phyloP scores from a whole-genome alignment of 2,113 vertebrate genomes.

The Oceanodroma tethys region DNA sequence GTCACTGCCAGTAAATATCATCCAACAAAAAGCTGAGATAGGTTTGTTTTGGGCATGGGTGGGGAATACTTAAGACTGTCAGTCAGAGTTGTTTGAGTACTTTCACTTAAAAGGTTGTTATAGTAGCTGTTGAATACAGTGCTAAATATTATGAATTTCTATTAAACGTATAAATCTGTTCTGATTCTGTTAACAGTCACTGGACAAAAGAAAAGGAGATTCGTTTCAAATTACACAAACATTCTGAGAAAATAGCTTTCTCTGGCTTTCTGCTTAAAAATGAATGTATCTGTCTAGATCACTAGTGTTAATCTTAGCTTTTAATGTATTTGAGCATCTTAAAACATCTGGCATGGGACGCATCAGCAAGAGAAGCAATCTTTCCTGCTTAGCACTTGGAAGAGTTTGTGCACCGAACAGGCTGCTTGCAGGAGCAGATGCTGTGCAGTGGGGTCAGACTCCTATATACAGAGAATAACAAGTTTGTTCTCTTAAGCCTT shows the following conservation, averaged over 20 bases:
- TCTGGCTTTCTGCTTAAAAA: neutral
- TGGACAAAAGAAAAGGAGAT: neutral
- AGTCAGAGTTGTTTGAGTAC: neutral
- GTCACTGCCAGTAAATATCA: conserved; percentile 6
- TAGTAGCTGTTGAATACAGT: neutral
- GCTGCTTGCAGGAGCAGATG: neutral
- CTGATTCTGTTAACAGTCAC: neutral
- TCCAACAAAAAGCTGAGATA: neutral
- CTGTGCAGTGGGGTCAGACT: neutral
- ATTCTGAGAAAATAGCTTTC: neutral
- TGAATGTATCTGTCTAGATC: neutral
- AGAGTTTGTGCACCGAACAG: neutral
- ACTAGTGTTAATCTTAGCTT: neutral
- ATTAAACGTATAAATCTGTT: neutral
- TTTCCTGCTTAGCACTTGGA: neutral
- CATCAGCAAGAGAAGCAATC: neutral
- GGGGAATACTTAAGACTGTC: neutral
- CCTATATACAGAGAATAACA: neutral
- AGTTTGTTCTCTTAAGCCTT: neutral
- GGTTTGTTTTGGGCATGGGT: neutral
- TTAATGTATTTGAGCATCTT: neutral
- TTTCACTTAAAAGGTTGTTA: neutral
- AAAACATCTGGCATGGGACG: neutral
- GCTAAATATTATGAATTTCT: neutral
- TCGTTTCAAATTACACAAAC: neutral